Percentiles rank a stretch among this genome's conserved stretches.
Conservation (phyloP, 2,797 vertebrate species). For the Petrocephalus schoutedeni region DNA sequence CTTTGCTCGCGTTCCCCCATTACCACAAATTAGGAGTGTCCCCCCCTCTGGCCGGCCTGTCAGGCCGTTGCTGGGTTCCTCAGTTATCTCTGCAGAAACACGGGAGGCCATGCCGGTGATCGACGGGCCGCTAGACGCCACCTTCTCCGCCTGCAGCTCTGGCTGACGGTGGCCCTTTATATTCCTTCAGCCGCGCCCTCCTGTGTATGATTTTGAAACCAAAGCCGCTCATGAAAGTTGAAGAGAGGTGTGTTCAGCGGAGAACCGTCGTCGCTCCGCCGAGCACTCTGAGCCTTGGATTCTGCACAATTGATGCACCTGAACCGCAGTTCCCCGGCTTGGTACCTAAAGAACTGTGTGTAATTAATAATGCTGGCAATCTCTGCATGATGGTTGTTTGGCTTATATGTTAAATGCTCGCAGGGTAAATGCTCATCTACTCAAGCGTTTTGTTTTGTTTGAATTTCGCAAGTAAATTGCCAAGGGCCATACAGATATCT, state of each 20-base stretch:
- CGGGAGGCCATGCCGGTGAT: not conserved
- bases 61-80: not conserved
- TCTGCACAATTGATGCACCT: not conserved
- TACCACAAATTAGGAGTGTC: slow-evolving; percentile 39
- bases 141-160: not conserved
- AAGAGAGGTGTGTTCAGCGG: not conserved
- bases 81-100: not conserved
- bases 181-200: not conserved
- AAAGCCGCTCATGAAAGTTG: not conserved
- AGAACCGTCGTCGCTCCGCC: not conserved
- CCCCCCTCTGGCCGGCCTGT: not conserved
- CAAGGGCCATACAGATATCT: not conserved
- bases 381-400: not conserved
- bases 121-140: not conserved
- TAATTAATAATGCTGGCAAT: not conserved
- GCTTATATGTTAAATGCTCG: not conserved
- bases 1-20: slow-evolving; percentile 19
- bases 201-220: not conserved
- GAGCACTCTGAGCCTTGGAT: not conserved
- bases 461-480: not conserved
- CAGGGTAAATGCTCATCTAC: not conserved
- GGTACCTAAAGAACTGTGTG: not conserved
- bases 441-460: not conserved
- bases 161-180: not conserved
- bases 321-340: not conserved